A percentile compares a stretch with the other conserved stretches of the same genome.
Conservation (phyloP, 1,140 invertebrate genomes). For the Saccostrea echinata region DNA sequence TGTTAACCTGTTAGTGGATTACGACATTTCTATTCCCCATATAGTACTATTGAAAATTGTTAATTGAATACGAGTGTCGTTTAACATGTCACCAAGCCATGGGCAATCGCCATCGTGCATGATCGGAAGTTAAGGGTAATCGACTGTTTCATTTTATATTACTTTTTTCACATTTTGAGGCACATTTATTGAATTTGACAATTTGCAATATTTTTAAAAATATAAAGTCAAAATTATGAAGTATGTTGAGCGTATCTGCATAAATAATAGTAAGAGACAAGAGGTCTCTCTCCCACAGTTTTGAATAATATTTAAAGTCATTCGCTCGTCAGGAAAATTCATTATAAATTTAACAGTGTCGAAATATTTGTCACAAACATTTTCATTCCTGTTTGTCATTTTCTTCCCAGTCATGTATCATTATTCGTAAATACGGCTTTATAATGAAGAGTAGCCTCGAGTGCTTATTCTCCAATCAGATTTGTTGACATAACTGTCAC, state of each 20-base stretch:
- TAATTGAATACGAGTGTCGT: constrained; percentile 14
- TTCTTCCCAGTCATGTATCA: neutral
- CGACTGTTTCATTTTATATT: no score
- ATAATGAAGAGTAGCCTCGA: neutral
- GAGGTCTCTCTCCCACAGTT: neutral
- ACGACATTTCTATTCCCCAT: neutral
- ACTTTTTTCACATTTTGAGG: no score
- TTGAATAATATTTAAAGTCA: neutral
- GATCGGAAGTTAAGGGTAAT: neutral
- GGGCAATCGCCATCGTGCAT: neutral
- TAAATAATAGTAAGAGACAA: neutral
- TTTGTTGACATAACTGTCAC: constrained; percentile 19
- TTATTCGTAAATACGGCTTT: neutral
- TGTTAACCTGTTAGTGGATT: neutral
- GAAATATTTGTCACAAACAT: neutral
- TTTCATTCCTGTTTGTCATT: neutral
- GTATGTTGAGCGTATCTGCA: no score
- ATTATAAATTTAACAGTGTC: neutral
- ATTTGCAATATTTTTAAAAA: no score
- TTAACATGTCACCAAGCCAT: neutral
- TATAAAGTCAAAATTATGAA: no score
- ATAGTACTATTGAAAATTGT: constrained; percentile 7
- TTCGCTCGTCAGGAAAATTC: neutral
- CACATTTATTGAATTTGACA: no score
- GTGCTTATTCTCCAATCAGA: neutral